These are phyloP conservation scores for Tragelaphus strepsiceros DNA, from an alignment of 2,113 vertebrate genomes.

Conservation along the genomic window DNA sequence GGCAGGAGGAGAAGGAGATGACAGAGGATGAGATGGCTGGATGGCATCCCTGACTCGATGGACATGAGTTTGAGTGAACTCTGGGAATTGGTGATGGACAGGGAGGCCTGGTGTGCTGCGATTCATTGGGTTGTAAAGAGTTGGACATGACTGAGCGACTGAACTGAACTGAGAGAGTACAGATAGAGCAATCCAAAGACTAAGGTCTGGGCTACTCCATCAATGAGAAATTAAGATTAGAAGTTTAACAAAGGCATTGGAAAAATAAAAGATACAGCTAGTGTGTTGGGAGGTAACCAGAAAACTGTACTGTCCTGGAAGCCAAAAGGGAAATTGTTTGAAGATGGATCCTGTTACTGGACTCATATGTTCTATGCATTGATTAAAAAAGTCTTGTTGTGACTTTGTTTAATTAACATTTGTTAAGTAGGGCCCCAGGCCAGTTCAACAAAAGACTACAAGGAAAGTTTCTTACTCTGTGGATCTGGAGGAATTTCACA, in stretches of 20 bases:
- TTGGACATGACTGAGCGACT: too few relatives aligned
- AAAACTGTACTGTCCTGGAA: background rate
- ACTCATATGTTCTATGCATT: background rate
- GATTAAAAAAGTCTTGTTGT: background rate
- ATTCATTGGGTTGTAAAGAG: too few relatives aligned
- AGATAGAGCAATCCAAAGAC: background rate
- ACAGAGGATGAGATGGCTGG: too few relatives aligned
- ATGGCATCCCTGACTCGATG: too few relatives aligned
- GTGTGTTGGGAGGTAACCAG: background rate
- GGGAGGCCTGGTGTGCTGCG: too few relatives aligned
- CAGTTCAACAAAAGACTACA: background rate
- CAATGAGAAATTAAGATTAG: background rate
- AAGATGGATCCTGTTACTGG: background rate
- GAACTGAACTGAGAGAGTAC: background rate
- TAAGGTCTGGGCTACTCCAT: background rate
- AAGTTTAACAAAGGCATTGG: background rate
- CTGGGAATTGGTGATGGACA: too few relatives aligned
- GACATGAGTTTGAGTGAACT: too few relatives aligned
- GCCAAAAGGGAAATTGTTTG: background rate
- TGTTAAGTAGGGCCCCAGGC: background rate
- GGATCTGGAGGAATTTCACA: background rate
- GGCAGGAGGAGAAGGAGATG: too few relatives aligned
- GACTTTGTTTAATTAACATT: background rate
- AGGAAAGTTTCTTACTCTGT: background rate
- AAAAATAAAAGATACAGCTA: background rate